These are phyloP conservation scores for Hydriomena furcata DNA, from an alignment of 2,888 invertebrate genomes.

Conservation along the genomic window DNA sequence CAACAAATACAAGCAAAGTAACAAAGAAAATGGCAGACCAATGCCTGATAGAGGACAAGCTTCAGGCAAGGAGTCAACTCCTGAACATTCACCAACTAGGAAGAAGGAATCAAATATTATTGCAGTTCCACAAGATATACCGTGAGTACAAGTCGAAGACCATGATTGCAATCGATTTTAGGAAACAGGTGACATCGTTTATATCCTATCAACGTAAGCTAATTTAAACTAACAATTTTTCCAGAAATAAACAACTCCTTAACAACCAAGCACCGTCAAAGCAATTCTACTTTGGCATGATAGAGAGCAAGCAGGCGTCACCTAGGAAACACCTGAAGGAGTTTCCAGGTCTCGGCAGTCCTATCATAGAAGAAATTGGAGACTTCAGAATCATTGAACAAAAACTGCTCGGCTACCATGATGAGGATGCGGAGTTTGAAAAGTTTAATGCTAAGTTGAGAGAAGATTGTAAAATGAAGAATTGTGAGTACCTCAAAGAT, in stretches of 20 bases:
- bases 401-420: conserved; percentile 70
- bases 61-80: conserved; percentile 85
- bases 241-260: conserved; percentile 55
- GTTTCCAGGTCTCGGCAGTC: conserved; percentile 74
- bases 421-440: conserved; percentile 70
- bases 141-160: not conserved
- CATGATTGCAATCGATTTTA: too few species aligned
- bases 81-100: conserved; percentile 83
- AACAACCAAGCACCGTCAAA: conserved; percentile 59
- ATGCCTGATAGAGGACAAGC: conserved; percentile 82
- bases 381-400: conserved; percentile 76
- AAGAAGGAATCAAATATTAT: conserved; percentile 50
- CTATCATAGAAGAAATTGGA: conserved; percentile 73
- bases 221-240: conserved; percentile 24
- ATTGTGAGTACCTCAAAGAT: conserved; percentile 56
- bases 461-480: conserved; percentile 65
- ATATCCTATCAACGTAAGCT: too few species aligned
- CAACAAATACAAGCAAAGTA: conserved; percentile 56
- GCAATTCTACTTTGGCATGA: conserved; percentile 92
- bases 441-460: conserved; percentile 70
- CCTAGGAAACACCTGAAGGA: conserved; percentile 66
- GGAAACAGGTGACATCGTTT: too few species aligned
- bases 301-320: conserved; percentile 73
- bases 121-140: conserved; percentile 52
- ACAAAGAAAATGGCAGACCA: conserved; percentile 58